A percentile compares a stretch with the other conserved stretches of the same genome.
These are phyloP conservation scores for Rotaria magnacalcarata DNA, from an alignment of 2,888 invertebrate species.

Conservation along the genomic window DNA sequence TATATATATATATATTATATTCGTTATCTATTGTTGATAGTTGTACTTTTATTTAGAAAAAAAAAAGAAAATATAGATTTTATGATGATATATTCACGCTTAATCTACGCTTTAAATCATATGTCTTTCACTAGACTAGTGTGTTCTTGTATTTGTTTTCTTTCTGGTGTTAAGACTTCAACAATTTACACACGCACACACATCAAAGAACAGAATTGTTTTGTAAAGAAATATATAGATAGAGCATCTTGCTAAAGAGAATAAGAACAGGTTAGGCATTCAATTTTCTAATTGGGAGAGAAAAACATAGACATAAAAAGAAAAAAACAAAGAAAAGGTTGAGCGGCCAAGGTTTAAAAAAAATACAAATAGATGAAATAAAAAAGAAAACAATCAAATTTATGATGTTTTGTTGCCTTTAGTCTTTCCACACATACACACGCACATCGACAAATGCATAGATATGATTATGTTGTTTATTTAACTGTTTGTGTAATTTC, in stretches of 20 bases:
- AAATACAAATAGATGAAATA: neutral
- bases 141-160: neutral
- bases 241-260: neutral
- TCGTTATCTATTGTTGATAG: neutral
- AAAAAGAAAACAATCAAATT: neutral
- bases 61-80: neutral
- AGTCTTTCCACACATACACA: neutral
- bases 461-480: neutral
- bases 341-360: slow-evolving; percentile 2
- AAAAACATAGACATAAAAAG: neutral
- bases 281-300: neutral
- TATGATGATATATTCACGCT: neutral
- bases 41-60: neutral
- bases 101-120: neutral
- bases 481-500: slow-evolving; percentile 5
- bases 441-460: neutral
- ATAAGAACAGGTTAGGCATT: slow-evolving; percentile 12
- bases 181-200: slow-evolving; percentile 6
- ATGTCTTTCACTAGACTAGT: neutral
- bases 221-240: slow-evolving; percentile 5
- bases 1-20: too few relatives aligned
- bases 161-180: neutral
- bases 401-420: neutral
- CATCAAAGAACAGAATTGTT: neutral
- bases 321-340: neutral